Conservation (phyloP, 2,888 invertebrate species). For the Steinernema hermaphroditum region DNA sequence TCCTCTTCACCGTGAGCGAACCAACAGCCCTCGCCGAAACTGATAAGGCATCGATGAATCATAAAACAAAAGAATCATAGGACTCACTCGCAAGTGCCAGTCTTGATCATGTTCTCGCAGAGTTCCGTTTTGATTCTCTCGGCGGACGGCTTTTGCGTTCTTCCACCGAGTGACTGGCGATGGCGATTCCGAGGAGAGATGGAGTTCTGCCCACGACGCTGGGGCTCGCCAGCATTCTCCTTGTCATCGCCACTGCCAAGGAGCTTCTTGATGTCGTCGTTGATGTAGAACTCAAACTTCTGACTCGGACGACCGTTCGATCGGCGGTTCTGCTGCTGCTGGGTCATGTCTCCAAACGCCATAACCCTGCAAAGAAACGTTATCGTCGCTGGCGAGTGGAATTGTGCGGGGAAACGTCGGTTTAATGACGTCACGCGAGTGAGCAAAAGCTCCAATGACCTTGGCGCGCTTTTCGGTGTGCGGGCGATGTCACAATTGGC, state of each 20-base stretch:
- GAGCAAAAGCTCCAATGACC: neutral
- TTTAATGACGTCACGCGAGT: neutral
- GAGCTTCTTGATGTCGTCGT: slow-evolving; percentile 1
- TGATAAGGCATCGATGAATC: neutral
- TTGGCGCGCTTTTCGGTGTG: neutral
- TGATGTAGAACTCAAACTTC: neutral
- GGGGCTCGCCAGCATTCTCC: neutral
- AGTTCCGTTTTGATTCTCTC: slow-evolving; percentile 2
- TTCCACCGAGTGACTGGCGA: neutral
- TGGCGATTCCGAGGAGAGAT: neutral
- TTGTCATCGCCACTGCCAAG: neutral
- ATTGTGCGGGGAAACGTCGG: neutral
- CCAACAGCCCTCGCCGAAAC: neutral
- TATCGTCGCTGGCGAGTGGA: neutral
- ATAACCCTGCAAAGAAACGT: neutral
- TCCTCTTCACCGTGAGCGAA: slow-evolving; percentile 11
- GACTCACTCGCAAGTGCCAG: neutral
- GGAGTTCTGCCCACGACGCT: neutral
- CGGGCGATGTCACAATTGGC: neutral
- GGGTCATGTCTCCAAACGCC: slow-evolving; percentile 16
- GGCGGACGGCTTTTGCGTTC: neutral
- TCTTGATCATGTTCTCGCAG: neutral
- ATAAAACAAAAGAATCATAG: neutral
- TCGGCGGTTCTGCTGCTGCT: neutral
- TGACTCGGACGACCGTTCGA: neutral